A percentile compares a stretch with the other conserved stretches of the same genome.
Conservation (phyloP, 2,888 invertebrate species). For the Pediacus dermestoides region DNA sequence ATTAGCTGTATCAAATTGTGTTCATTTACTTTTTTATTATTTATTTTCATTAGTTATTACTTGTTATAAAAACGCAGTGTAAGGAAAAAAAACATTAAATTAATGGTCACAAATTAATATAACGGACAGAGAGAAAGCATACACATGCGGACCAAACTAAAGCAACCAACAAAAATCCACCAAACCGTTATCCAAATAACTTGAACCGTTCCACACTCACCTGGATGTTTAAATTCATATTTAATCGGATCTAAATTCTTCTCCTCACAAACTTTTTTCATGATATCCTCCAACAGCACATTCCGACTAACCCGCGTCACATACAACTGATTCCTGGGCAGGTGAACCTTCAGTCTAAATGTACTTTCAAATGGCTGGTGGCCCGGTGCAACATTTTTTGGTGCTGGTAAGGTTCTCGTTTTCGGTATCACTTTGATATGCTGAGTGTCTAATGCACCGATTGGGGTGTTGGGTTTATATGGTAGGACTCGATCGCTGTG, state of each 20-base stretch:
- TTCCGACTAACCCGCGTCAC: conserved; percentile 71
- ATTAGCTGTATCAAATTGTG: too few relatives aligned
- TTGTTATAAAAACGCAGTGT: too few relatives aligned
- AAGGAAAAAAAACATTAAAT: too few relatives aligned
- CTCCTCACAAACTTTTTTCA: conserved; percentile 69
- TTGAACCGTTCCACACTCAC: too few relatives aligned
- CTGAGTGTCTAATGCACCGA: conserved; percentile 59
- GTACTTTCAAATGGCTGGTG: conserved; percentile 62
- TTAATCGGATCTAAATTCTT: conserved; percentile 70
- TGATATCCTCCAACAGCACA: conserved; percentile 64
- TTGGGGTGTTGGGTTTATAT: conserved; percentile 71
- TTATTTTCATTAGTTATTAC: too few relatives aligned
- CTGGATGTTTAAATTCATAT: conserved; percentile 75
- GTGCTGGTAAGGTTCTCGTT: conserved; percentile 28
- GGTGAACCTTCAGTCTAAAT: conserved; percentile 61
- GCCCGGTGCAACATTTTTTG: conserved; percentile 32
- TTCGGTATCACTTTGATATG: conserved; percentile 47
- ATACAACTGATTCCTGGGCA: conserved; percentile 76
- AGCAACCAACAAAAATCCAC: too few relatives aligned
- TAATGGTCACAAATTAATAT: too few relatives aligned
- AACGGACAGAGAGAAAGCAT: too few relatives aligned
- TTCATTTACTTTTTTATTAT: too few relatives aligned
- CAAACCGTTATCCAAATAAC: too few relatives aligned
- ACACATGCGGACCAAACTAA: too few relatives aligned
- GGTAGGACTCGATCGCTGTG: conserved; percentile 55